These are phyloP conservation scores for Petrocephalus schoutedeni DNA, from an alignment of 2,797 vertebrate genomes.

Conservation along the genomic window DNA sequence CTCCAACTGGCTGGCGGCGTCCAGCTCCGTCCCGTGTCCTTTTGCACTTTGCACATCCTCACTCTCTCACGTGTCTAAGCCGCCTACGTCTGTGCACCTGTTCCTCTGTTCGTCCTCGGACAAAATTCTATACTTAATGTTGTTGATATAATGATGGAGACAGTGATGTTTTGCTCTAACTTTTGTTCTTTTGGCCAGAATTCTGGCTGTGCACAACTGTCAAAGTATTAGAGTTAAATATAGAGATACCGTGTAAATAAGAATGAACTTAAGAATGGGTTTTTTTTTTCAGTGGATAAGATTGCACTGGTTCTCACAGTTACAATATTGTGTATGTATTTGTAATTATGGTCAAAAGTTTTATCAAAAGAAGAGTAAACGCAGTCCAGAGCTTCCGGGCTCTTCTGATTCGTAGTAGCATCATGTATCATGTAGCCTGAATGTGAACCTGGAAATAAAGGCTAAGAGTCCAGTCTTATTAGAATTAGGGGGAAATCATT, in stretches of 20 bases:
- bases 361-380: background rate
- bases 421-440: background rate
- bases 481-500: background rate
- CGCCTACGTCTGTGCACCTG: constrained; percentile 52
- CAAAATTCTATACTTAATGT: constrained; percentile 43
- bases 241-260: constrained; percentile 20
- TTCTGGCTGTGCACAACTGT: constrained; percentile 18
- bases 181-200: constrained; percentile 17
- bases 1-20: background rate
- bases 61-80: constrained; percentile 42
- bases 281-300: background rate
- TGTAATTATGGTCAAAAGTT: background rate
- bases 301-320: constrained; percentile 7
- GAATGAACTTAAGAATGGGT: background rate
- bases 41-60: constrained; percentile 14
- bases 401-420: background rate
- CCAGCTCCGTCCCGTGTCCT: background rate
- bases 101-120: constrained; percentile 39
- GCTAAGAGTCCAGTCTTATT: background rate
- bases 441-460: background rate
- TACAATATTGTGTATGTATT: background rate
- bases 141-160: constrained; percentile 31
- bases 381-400: background rate
- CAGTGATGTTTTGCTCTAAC: background rate
- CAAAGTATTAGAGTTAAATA: constrained; percentile 16